phyloP scores from a whole-genome alignment of 2,888 invertebrate species.

The Morinoia aosen region DNA sequence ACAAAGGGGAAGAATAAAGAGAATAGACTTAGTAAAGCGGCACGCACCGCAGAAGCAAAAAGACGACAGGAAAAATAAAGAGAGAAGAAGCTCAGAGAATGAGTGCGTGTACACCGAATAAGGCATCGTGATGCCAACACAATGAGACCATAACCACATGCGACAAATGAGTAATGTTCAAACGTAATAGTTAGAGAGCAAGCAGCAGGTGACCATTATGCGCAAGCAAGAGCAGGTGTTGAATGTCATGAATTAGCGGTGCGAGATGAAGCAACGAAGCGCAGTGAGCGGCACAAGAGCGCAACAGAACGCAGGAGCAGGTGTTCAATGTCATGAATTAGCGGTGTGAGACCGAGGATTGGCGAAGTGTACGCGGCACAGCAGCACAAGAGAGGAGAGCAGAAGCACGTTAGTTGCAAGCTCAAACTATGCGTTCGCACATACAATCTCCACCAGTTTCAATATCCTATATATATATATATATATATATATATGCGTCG shows the following conservation, averaged over 20 bases:
- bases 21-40: background rate
- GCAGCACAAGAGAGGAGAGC: background rate
- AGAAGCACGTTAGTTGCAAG: constrained; percentile 4
- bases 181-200: background rate
- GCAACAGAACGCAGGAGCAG: background rate
- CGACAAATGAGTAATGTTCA: background rate
- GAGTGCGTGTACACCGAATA: background rate
- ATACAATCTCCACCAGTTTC: background rate
- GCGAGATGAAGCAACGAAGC: background rate
- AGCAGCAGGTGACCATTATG: background rate
- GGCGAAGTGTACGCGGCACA: background rate
- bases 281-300: background rate
- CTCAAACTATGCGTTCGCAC: background rate
- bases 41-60: background rate
- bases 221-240: background rate
- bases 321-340: background rate
- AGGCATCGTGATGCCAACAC: background rate
- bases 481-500: no score
- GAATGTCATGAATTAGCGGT: background rate
- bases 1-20: background rate
- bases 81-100: background rate
- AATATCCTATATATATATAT: background rate
- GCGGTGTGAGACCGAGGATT: background rate
- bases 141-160: background rate
- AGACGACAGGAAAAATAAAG: background rate